Conservation (phyloP, 2,888 invertebrate species). For the Drosophila melanocephala region DNA sequence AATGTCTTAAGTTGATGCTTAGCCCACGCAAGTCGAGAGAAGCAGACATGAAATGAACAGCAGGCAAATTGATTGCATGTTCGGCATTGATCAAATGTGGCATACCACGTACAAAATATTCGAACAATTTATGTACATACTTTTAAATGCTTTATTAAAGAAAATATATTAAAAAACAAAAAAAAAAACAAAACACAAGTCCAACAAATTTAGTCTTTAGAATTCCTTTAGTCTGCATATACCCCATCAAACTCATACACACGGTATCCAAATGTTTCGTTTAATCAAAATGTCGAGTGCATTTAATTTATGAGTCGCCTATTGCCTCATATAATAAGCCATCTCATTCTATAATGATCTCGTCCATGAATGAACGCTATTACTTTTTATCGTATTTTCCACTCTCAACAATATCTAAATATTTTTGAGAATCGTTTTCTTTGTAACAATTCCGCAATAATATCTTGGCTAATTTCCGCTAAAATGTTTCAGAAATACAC, state of each 20-base stretch:
- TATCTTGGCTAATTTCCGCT: conserved; percentile 38
- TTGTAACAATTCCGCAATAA: conserved; percentile 30
- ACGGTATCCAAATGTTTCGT: conserved; percentile 28
- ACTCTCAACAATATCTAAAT: conserved; percentile 18
- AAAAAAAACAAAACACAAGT: background rate
- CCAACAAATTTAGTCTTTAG: background rate
- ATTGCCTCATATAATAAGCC: conserved; percentile 50
- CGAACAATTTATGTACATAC: background rate
- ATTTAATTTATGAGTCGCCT: conserved; percentile 62
- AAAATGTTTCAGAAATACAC: conserved; percentile 24
- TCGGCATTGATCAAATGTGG: background rate
- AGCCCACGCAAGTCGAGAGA: conserved; percentile 64
- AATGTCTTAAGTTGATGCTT: conserved; percentile 57
- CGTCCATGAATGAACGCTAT: conserved; percentile 44
- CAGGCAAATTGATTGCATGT: conserved; percentile 6
- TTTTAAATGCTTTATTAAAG: background rate
- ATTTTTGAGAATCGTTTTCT: conserved; percentile 17
- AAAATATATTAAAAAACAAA: background rate
- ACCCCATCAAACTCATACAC: background rate
- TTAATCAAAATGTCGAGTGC: conserved; percentile 64
- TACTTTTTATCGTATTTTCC: conserved; percentile 30
- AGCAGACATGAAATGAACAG: conserved; percentile 50
- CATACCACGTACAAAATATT: conserved; percentile 26
- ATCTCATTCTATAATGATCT: conserved; percentile 22
- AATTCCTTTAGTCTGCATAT: background rate